These are phyloP conservation scores for Turdus rufiventris DNA, from an alignment of 2,113 vertebrate genomes.

Conservation along the genomic window DNA sequence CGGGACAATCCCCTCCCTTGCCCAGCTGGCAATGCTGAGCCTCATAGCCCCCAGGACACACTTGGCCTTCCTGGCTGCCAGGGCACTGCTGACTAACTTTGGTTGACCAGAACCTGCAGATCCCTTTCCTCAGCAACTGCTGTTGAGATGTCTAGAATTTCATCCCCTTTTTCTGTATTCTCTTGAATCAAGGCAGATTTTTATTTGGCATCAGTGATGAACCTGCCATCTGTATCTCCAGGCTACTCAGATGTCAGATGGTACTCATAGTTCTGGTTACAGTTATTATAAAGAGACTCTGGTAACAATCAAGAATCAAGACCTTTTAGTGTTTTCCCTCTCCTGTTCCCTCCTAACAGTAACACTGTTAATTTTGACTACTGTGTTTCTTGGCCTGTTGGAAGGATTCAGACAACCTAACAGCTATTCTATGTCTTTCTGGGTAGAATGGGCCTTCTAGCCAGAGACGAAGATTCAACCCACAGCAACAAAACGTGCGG, in stretches of 20 bases:
- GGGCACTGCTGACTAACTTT: not conserved
- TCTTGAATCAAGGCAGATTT: not conserved
- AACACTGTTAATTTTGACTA: not conserved
- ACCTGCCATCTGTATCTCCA: not conserved
- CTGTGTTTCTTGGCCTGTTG: not conserved
- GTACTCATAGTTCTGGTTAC: not conserved
- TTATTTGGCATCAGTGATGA: not conserved
- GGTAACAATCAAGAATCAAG: not conserved
- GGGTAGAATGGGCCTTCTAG: conserved; percentile 68
- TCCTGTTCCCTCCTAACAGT: not conserved
- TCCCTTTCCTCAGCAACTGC: not conserved
- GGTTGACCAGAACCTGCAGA: not conserved
- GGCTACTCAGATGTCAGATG: not conserved
- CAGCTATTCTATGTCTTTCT: conserved; percentile 12
- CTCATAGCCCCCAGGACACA: not conserved
- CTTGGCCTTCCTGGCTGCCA: not conserved
- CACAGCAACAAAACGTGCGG: conserved; percentile 68
- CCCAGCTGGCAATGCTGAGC: not conserved
- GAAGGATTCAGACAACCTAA: conserved; percentile 13
- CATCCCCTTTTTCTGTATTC: not conserved
- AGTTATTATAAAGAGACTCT: not conserved
- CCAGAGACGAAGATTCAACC: conserved; percentile 76
- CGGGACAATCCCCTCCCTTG: rapidly evolving
- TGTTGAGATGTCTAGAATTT: not conserved
- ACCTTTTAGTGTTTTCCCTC: not conserved